These are phyloP conservation scores for Orthonyx spaldingii DNA, from an alignment of 2,113 vertebrate genomes.

Conservation along the genomic window DNA sequence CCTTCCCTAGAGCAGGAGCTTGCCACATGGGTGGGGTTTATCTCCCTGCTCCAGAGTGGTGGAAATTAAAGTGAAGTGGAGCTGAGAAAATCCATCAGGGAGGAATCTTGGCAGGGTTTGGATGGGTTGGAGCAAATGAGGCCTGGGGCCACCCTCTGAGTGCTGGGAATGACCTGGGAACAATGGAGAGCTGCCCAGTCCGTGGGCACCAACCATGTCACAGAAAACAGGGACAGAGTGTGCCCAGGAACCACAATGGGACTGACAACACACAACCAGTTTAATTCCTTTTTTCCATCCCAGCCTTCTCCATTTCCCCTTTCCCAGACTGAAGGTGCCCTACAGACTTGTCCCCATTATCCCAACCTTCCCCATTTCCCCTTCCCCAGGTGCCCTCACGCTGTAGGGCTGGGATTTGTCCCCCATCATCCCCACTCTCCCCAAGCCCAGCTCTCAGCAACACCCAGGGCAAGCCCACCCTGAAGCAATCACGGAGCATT, in stretches of 20 bases:
- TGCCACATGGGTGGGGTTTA: neutral
- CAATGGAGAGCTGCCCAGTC: neutral
- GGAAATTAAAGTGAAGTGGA: neutral
- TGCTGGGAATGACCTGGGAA: neutral
- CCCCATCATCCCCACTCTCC: neutral
- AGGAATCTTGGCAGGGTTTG: neutral
- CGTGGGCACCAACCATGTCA: neutral
- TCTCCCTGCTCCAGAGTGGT: neutral
- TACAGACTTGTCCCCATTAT: accelerated
- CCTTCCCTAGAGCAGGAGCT: neutral
- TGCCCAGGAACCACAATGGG: neutral
- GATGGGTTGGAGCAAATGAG: neutral
- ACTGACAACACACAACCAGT: neutral
- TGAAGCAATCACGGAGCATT: neutral
- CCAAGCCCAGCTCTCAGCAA: neutral
- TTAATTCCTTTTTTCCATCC: neutral
- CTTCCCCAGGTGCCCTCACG: neutral
- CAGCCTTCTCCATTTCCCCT: neutral
- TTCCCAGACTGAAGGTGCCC: neutral
- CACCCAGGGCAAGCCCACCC: neutral
- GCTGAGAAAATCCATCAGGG: neutral
- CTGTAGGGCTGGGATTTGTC: neutral
- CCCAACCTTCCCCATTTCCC: neutral
- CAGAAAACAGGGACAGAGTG: neutral
- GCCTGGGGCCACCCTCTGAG: neutral